phyloP scores from a whole-genome alignment of 1,140 invertebrate species.

The Micrasema minimum region DNA sequence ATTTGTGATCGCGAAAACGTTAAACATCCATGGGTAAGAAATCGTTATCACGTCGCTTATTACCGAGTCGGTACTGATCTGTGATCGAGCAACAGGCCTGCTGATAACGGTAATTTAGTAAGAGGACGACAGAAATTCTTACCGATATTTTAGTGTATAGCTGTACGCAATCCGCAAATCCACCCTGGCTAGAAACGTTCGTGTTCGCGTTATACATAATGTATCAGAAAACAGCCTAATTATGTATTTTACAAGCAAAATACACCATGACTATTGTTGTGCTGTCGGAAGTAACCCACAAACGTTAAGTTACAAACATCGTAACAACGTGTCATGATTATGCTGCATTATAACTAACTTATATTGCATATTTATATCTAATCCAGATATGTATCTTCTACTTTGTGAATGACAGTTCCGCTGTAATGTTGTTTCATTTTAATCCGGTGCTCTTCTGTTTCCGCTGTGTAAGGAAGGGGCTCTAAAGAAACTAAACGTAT shows the following conservation, averaged over 20 bases:
- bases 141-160: too few species aligned
- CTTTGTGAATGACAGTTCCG: slow-evolving; percentile 3
- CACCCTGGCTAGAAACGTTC: too few species aligned
- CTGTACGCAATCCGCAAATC: too few species aligned
- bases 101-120: too few species aligned
- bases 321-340: slow-evolving; percentile 14
- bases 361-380: not conserved
- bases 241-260: slow-evolving; percentile 13
- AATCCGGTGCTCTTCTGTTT: not conserved
- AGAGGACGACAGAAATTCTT: too few species aligned
- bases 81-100: too few species aligned
- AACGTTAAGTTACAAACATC: not conserved
- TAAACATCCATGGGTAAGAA: too few species aligned
- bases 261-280: slow-evolving; percentile 1
- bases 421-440: not conserved
- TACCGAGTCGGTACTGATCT: too few species aligned
- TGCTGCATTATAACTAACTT: not conserved
- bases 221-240: slow-evolving; percentile 18
- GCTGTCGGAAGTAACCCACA: not conserved
- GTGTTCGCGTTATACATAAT: slow-evolving; percentile 36
- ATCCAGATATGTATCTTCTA: slow-evolving; percentile 11
- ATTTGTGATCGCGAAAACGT: too few species aligned
- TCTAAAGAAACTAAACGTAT: too few species aligned
- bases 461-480: slow-evolving; percentile 6
- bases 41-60: too few species aligned